Conservation (phyloP, 2,888 invertebrate species). For the Axea sp. region DNA sequence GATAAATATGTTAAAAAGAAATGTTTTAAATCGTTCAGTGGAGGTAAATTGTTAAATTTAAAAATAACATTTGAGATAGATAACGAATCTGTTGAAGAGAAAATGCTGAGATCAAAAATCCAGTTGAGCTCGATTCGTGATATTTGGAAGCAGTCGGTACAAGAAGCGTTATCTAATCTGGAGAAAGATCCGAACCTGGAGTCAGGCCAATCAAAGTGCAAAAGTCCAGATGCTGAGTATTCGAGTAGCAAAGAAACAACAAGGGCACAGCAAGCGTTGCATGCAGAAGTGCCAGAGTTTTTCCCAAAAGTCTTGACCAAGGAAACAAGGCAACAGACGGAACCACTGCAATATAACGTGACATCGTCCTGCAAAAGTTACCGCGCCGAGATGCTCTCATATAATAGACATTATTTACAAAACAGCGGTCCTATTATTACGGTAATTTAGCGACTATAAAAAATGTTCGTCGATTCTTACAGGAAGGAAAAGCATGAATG, state of each 20-base stretch:
- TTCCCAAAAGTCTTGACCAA: constrained; percentile 70
- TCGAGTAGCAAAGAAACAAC: not conserved
- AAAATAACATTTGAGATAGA: constrained; percentile 17
- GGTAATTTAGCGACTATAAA: constrained; percentile 63
- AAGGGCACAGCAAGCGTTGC: constrained; percentile 52
- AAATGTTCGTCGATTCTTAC: not conserved
- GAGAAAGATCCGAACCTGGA: not conserved
- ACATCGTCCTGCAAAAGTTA: constrained; percentile 70
- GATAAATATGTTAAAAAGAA: too few species aligned
- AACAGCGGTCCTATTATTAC: constrained; percentile 66
- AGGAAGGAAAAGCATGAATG: too few species aligned
- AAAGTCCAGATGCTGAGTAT: not conserved
- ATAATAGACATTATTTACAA: constrained; percentile 64
- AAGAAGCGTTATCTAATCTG: not conserved
- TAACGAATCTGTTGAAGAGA: constrained; percentile 11
- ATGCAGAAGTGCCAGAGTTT: constrained; percentile 76
- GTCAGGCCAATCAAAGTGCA: not conserved
- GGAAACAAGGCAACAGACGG: constrained; percentile 23
- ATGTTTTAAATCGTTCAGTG: too few species aligned
- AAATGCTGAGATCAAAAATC: constrained; percentile 16
- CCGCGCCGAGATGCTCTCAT: constrained; percentile 72
- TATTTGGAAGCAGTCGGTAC: constrained; percentile 13
- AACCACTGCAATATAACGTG: constrained; percentile 7
- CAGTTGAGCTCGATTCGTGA: constrained; percentile 1
- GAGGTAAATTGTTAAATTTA: too few species aligned